Conservation (phyloP, 2,113 vertebrate species). For the Oreocharis arfaki region DNA sequence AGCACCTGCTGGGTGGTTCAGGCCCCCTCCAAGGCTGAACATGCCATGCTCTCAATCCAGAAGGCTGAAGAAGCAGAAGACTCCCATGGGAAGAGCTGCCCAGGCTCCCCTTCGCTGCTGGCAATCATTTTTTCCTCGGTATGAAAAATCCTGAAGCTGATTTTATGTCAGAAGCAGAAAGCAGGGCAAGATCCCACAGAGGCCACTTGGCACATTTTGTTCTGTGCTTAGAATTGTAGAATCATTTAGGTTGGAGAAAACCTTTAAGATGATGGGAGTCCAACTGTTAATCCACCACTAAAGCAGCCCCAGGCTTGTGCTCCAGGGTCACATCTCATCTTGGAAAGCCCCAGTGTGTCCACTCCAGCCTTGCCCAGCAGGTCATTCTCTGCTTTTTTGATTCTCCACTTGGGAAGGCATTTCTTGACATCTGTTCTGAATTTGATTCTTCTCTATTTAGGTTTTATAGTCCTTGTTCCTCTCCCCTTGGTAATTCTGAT, state of each 20-base stretch:
- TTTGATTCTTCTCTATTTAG: slow-evolving; percentile 4
- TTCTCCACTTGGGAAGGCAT: not conserved
- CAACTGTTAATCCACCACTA: not conserved
- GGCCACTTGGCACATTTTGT: not conserved
- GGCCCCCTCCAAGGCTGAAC: not conserved
- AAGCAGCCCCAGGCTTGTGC: not conserved
- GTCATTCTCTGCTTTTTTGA: not conserved
- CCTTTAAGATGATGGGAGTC: not conserved
- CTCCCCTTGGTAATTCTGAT: not conserved
- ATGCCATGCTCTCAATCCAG: not conserved
- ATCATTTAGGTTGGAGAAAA: not conserved
- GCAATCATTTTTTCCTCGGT: not conserved
- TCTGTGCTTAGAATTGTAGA: not conserved
- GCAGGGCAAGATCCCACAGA: not conserved
- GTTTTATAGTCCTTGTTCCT: slow-evolving; percentile 20
- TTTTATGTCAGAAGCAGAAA: not conserved
- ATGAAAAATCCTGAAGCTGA: not conserved
- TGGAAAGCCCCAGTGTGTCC: not conserved
- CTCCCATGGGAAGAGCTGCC: not conserved
- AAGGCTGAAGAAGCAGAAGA: not conserved
- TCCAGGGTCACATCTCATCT: not conserved
- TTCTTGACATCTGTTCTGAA: slow-evolving; percentile 48
- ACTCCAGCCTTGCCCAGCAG: not conserved
- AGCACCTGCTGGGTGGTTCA: not conserved
- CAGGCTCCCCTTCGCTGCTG: not conserved